phyloP scores from a whole-genome alignment of 2,888 invertebrate species.

The Caenorhabditis sp. region DNA sequence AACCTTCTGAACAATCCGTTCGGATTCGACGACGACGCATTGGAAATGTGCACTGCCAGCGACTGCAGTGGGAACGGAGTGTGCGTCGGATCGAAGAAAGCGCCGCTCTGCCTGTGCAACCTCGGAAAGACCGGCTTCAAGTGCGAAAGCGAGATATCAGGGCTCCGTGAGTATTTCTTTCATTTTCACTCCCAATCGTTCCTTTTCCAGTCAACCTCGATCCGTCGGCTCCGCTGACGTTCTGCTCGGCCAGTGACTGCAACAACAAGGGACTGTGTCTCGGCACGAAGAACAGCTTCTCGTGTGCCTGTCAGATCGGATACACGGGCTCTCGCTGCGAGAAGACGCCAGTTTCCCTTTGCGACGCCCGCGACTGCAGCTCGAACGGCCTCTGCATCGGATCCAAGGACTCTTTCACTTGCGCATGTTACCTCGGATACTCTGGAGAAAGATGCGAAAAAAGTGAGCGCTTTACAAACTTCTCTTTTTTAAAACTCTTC shows the following conservation, averaged over 20 bases:
- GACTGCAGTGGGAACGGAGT: constrained; percentile 72
- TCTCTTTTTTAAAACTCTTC: neutral
- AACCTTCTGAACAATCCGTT: constrained; percentile 41
- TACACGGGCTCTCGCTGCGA: constrained; percentile 66
- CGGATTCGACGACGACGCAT: constrained; percentile 24
- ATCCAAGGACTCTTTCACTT: constrained; percentile 63
- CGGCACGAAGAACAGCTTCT: constrained; percentile 68
- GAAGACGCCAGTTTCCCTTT: constrained; percentile 66
- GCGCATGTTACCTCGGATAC: constrained; percentile 71
- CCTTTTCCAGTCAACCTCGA: constrained; percentile 58
- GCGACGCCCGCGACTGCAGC: constrained; percentile 69
- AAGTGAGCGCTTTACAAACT: constrained; percentile 30
- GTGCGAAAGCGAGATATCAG: constrained; percentile 65
- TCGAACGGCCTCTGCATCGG: constrained; percentile 73
- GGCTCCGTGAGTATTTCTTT: constrained; percentile 44
- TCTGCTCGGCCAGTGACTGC: constrained; percentile 71
- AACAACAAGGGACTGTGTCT: constrained; percentile 73
- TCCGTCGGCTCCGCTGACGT: constrained; percentile 61
- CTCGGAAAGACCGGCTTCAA: constrained; percentile 68
- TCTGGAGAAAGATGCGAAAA: constrained; percentile 66
- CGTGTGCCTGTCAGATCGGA: constrained; percentile 69
- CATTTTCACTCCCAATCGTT: neutral
- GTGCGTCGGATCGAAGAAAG: constrained; percentile 69
- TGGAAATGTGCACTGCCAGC: constrained; percentile 57
- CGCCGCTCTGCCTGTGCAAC: constrained; percentile 84